Evolutionary conservation across 2,888 invertebrate species (phyloP).

Genomic region (Steinernema scapterisci): DNA sequence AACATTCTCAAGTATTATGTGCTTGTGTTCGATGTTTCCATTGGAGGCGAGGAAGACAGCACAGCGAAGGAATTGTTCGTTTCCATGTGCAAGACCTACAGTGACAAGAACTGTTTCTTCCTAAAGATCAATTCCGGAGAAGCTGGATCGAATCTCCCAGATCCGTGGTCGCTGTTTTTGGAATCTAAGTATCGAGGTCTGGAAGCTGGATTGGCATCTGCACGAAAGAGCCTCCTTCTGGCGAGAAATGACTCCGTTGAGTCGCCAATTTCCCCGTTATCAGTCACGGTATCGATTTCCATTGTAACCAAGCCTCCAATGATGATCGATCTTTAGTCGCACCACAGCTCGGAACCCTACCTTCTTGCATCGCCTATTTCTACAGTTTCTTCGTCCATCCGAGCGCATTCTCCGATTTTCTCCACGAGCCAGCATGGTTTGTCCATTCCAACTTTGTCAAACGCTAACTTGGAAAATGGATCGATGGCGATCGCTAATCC

Average conservation of each 20-base stretch:
- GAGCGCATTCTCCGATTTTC: constrained; percentile 13
- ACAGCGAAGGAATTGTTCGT: constrained; percentile 76
- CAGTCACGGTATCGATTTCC: constrained; percentile 16
- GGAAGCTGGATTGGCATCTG: constrained; percentile 44
- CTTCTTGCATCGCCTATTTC: constrained; percentile 5
- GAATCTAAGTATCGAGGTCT: constrained; percentile 68
- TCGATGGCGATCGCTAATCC: not conserved
- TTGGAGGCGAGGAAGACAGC: constrained; percentile 77
- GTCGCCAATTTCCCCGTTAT: constrained; percentile 5
- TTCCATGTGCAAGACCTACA: constrained; percentile 84
- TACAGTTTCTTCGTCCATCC: constrained; percentile 4
- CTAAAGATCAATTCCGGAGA: constrained; percentile 81
- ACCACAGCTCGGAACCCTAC: constrained; percentile 20
- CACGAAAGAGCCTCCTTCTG: constrained; percentile 1
- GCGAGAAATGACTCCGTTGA: not conserved
- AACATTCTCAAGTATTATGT: constrained; percentile 86
- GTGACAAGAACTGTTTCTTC: constrained; percentile 84
- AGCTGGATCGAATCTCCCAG: constrained; percentile 72
- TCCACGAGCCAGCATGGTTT: not conserved
- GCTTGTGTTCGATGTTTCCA: constrained; percentile 77
- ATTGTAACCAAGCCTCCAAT: not conserved
- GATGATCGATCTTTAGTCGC: not conserved
- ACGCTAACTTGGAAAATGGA: not conserved
- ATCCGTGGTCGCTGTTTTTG: constrained; percentile 84
- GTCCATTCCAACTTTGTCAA: not conserved